Conservation (phyloP, 2,888 invertebrate species). For the Drosophila paracracens region DNA sequence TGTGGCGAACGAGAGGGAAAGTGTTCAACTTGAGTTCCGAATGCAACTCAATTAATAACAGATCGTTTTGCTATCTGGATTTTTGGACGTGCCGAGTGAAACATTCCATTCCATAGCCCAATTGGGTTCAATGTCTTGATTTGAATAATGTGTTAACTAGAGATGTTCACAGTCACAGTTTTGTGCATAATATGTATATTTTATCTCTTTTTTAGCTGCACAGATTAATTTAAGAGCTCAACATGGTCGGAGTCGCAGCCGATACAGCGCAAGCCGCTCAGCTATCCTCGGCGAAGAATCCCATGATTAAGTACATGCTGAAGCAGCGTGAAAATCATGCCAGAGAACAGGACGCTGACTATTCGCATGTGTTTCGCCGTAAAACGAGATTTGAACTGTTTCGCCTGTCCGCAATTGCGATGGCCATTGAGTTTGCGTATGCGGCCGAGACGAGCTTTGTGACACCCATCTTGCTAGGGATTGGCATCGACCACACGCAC, state of each 20-base stretch:
- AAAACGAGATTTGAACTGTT: slow-evolving; percentile 83
- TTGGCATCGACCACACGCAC: slow-evolving; percentile 87
- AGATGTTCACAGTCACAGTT: neutral
- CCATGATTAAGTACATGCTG: slow-evolving; percentile 84
- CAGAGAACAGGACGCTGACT: slow-evolving; percentile 81
- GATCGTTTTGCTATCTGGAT: slow-evolving; percentile 12
- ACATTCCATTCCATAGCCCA: slow-evolving; percentile 50
- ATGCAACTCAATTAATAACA: slow-evolving; percentile 53
- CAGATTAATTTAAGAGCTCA: slow-evolving; percentile 29
- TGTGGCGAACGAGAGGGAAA: neutral
- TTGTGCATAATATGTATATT: neutral
- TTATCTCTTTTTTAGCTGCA: slow-evolving; percentile 6
- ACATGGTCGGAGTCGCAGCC: slow-evolving; percentile 82
- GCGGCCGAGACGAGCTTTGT: slow-evolving; percentile 89
- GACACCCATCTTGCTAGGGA: slow-evolving; percentile 87
- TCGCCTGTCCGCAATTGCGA: slow-evolving; percentile 83
- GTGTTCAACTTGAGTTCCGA: neutral
- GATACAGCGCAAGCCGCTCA: slow-evolving; percentile 66
- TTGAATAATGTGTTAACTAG: slow-evolving; percentile 15
- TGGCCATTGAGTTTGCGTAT: slow-evolving; percentile 89
- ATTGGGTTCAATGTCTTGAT: slow-evolving; percentile 70
- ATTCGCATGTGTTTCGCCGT: slow-evolving; percentile 84
- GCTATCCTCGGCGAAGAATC: slow-evolving; percentile 79
- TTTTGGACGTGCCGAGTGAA: slow-evolving; percentile 46
- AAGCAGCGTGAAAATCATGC: slow-evolving; percentile 84